Evolutionary conservation across 2,113 vertebrate species (phyloP).

Genomic region (Chaetops frenatus): DNA sequence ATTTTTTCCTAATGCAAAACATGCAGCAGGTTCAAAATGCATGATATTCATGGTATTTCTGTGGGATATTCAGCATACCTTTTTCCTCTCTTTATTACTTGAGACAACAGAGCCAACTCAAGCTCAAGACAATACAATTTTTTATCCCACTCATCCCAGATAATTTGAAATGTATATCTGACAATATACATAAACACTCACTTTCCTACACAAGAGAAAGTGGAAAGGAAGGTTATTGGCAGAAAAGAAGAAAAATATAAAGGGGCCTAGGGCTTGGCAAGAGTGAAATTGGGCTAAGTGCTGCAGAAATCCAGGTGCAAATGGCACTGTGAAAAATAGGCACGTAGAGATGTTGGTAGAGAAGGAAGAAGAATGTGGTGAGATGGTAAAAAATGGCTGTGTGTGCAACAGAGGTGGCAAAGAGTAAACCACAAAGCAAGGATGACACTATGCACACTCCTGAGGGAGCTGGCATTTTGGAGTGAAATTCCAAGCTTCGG

Average conservation of each 20-base stretch:
- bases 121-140: neutral
- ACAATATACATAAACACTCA: neutral
- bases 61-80: neutral
- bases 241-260: neutral
- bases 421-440: neutral
- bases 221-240: neutral
- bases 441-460: neutral
- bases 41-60: neutral
- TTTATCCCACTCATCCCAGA: neutral
- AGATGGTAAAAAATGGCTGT: neutral
- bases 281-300: neutral
- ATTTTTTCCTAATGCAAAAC: slow-evolving; percentile 45
- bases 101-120: neutral
- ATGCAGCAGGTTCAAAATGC: neutral
- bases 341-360: neutral
- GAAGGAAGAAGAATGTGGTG: neutral
- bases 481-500: slow-evolving; percentile 42
- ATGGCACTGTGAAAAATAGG: neutral
- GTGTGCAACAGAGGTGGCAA: neutral
- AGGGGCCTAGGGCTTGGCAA: neutral
- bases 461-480: neutral
- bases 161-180: neutral
- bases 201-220: neutral
- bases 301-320: neutral
- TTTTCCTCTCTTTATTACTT: neutral